phyloP scores from a whole-genome alignment of 2,113 vertebrate genomes.

The Nettapus auritus region DNA sequence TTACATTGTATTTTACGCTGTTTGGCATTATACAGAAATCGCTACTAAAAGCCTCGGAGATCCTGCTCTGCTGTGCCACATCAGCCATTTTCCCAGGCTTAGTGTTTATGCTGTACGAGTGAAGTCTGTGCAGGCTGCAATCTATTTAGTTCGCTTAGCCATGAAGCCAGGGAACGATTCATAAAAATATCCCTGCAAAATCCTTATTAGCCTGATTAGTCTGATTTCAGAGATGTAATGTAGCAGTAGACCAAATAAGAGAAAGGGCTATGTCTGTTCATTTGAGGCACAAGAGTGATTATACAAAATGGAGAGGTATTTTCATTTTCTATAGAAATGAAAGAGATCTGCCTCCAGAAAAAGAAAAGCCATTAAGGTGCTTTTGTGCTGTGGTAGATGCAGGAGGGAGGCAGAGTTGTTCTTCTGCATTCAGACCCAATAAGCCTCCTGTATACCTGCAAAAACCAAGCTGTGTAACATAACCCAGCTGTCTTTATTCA shows the following conservation, averaged over 20 bases:
- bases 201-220: not conserved
- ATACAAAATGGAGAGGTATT: not conserved
- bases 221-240: not conserved
- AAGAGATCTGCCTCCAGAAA: not conserved
- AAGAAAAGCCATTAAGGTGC: not conserved
- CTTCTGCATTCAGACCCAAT: not conserved
- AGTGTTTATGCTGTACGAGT: not conserved
- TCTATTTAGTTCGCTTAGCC: not conserved
- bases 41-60: not conserved
- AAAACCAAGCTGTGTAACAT: fast-evolving
- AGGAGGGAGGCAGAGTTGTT: not conserved
- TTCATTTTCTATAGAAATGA: not conserved
- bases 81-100: not conserved
- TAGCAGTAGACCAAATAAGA: not conserved
- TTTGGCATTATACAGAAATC: not conserved
- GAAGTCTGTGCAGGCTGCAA: not conserved
- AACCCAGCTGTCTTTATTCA: not conserved
- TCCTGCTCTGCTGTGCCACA: not conserved
- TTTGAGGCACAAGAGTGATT: not conserved
- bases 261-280: not conserved
- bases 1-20: not conserved
- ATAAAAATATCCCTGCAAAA: not conserved
- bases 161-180: not conserved
- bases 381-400: not conserved
- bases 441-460: not conserved